These are phyloP conservation scores for Myoxocephalus aenaeus DNA, from an alignment of 2,797 vertebrate genomes.

Conservation along the genomic window DNA sequence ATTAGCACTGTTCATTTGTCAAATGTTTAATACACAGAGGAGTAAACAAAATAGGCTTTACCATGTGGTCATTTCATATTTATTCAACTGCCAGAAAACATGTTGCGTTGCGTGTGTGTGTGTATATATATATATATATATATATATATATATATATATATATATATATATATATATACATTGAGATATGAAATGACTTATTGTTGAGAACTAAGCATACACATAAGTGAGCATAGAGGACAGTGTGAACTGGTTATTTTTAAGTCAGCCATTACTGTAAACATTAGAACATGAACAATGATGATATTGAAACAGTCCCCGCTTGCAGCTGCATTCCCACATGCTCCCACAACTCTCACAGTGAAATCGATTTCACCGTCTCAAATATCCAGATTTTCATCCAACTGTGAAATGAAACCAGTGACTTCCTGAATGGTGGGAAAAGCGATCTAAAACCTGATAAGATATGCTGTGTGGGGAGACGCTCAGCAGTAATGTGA, in stretches of 20 bases:
- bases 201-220: neutral
- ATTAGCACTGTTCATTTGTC: no score
- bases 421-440: slow-evolving; percentile 6
- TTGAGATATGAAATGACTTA: neutral
- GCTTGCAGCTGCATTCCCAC: slow-evolving; percentile 6
- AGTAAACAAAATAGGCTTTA: neutral
- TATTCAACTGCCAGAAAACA: neutral
- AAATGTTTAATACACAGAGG: no score
- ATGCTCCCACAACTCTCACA: neutral
- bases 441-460: slow-evolving; percentile 22
- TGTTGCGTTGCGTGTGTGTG: neutral
- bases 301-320: neutral
- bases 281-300: neutral
- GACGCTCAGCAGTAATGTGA: slow-evolving; percentile 12
- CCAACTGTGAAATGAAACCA: slow-evolving; percentile 28
- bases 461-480: neutral
- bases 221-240: neutral
- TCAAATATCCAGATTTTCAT: slow-evolving; percentile 26
- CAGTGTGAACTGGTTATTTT: neutral
- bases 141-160: no score
- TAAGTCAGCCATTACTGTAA: neutral
- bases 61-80: no score
- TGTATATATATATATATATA: no score
- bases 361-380: slow-evolving; percentile 16
- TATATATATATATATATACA: no score